Evolutionary conservation across 1,140 invertebrate species (phyloP).

Genomic region (Aphelinus certus): DNA sequence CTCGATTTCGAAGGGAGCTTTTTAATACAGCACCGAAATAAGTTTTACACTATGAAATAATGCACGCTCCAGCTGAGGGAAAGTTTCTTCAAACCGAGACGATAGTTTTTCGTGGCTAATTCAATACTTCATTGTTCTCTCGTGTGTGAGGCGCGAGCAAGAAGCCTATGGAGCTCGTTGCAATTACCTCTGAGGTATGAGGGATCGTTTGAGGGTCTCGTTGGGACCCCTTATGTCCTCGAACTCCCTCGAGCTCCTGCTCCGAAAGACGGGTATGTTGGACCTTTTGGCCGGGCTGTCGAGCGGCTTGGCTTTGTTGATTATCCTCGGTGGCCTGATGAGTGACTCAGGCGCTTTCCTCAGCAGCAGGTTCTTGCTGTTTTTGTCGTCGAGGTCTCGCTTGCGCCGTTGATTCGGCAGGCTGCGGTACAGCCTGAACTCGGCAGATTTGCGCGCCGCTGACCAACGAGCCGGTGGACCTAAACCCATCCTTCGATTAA

Average conservation of each 20-base stretch:
- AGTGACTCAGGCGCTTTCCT: conserved; percentile 15
- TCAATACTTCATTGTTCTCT: too few relatives aligned
- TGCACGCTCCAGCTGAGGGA: too few relatives aligned
- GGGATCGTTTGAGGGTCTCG: conserved; percentile 60
- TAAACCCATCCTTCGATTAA: conserved; percentile 38
- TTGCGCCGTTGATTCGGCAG: conserved; percentile 63
- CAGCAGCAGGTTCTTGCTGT: conserved; percentile 24
- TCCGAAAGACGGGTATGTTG: conserved; percentile 60
- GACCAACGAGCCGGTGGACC: conserved; percentile 69
- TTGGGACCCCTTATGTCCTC: conserved; percentile 61
- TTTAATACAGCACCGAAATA: too few relatives aligned
- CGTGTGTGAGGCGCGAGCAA: too few relatives aligned
- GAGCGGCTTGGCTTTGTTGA: conserved; percentile 1
- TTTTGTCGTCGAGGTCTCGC: conserved; percentile 38
- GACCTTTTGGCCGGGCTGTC: conserved; percentile 49
- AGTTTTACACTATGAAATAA: too few relatives aligned
- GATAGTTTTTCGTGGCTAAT: too few relatives aligned
- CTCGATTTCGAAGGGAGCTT: too few relatives aligned
- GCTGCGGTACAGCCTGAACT: conserved; percentile 69
- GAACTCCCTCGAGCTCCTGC: conserved; percentile 60
- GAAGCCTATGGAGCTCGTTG: not conserved
- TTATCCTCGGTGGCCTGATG: not conserved
- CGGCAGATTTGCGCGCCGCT: conserved; percentile 65
- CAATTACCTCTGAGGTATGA: conserved; percentile 60
- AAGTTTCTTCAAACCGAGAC: too few relatives aligned